These are phyloP conservation scores for Pemphredon lugubris DNA, from an alignment of 2,888 invertebrate genomes.

Conservation along the genomic window DNA sequence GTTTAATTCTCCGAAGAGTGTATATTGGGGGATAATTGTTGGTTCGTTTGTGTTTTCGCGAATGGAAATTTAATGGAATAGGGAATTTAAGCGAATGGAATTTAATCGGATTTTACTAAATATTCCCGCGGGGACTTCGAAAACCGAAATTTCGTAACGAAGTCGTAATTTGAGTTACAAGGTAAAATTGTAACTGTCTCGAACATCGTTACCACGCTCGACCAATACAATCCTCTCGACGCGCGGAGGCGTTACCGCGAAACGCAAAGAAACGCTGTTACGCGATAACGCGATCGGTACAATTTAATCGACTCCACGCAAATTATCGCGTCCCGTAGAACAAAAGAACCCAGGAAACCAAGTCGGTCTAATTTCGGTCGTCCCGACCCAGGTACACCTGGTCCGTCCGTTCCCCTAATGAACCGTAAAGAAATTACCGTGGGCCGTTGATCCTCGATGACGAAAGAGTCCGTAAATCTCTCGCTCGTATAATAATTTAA, in stretches of 20 bases:
- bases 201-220: no score
- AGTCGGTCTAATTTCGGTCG: slow-evolving; percentile 50
- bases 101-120: no score
- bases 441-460: slow-evolving; percentile 63
- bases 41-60: neutral
- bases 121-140: no score
- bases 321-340: slow-evolving; percentile 29
- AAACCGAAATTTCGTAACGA: no score
- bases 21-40: neutral
- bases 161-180: neutral
- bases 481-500: slow-evolving; percentile 76
- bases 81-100: no score
- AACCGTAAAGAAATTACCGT: slow-evolving; percentile 50
- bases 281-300: neutral
- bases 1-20: neutral
- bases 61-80: neutral
- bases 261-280: neutral
- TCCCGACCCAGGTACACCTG: slow-evolving; percentile 40
- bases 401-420: slow-evolving; percentile 36
- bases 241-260: neutral
- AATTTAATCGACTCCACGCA: neutral
- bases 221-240: no score
- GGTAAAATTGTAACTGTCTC: no score
- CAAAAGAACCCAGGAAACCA: slow-evolving; percentile 14
- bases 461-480: slow-evolving; percentile 75